Percentiles rank a stretch among this genome's conserved stretches.
phyloP scores from a whole-genome alignment of 2,113 vertebrate genomes.

The Nothobranchius furzeri region DNA sequence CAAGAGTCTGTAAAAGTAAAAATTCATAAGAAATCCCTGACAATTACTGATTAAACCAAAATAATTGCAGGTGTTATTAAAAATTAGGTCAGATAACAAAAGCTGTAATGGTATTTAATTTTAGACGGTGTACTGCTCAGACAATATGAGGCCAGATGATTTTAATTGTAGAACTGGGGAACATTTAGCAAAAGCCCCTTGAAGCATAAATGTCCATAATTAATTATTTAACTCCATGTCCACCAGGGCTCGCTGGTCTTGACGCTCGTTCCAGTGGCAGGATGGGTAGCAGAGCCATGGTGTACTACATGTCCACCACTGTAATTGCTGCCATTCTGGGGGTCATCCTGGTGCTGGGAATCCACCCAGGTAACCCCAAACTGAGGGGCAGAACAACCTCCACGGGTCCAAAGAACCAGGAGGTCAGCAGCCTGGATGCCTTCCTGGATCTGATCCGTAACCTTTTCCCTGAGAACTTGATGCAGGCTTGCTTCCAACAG shows the following conservation, averaged over 20 bases:
- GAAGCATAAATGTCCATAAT: background rate
- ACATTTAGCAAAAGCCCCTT: background rate
- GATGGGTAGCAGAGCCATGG: slow-evolving; percentile 85
- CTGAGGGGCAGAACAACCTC: slow-evolving; percentile 48
- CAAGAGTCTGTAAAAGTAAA: too few species aligned
- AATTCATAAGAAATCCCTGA: too few species aligned
- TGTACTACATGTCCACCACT: slow-evolving; percentile 87
- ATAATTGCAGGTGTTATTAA: too few species aligned
- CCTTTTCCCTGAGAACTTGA: slow-evolving; percentile 86
- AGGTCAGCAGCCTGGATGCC: slow-evolving; percentile 85
- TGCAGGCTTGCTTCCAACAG: slow-evolving; percentile 86
- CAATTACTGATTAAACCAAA: too few species aligned
- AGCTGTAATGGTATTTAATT: too few species aligned
- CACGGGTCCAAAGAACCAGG: slow-evolving; percentile 63
- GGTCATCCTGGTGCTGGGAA: slow-evolving; percentile 83
- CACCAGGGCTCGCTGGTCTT: slow-evolving; percentile 82
- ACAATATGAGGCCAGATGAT: too few species aligned
- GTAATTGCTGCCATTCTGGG: slow-evolving; percentile 82
- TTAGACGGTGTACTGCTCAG: too few species aligned
- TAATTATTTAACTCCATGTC: background rate
- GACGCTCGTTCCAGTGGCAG: slow-evolving; percentile 84
- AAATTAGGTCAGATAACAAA: too few species aligned
- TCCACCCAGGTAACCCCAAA: slow-evolving; percentile 86
- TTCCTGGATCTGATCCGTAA: slow-evolving; percentile 87
- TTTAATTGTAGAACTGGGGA: too few species aligned